Percentiles rank a stretch among this genome's conserved stretches.
Evolutionary conservation across 2,888 invertebrate species (phyloP).

Genomic region (Pachycephus smyrnensis): DNA sequence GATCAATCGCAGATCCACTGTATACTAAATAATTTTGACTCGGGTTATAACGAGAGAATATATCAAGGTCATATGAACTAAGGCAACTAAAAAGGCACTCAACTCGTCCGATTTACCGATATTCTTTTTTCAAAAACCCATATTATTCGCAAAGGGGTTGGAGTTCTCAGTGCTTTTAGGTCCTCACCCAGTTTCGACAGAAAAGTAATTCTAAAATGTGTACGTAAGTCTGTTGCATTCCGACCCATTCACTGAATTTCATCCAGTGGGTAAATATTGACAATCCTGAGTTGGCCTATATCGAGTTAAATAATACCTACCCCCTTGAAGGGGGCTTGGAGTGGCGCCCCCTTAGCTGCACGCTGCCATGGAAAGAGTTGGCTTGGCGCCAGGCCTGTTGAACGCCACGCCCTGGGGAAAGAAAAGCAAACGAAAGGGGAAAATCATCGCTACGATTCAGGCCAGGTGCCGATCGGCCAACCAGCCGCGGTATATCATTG

Average conservation of each 20-base stretch:
- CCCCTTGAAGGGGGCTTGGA: slow-evolving; percentile 11
- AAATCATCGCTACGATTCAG: slow-evolving; percentile 44
- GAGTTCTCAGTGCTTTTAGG: slow-evolving; percentile 21
- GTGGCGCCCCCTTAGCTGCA: slow-evolving; percentile 8
- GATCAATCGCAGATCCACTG: too few species aligned
- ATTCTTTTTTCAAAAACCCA: too few species aligned
- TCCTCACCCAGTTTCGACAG: slow-evolving; percentile 28
- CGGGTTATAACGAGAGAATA: too few species aligned
- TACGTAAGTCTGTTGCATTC: neutral
- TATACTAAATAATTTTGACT: too few species aligned
- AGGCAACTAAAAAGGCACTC: too few species aligned
- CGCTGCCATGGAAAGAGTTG: slow-evolving; percentile 34
- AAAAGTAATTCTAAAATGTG: slow-evolving; percentile 25
- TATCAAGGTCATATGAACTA: too few species aligned
- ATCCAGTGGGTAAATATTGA: slow-evolving; percentile 37
- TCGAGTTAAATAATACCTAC: slow-evolving; percentile 34
- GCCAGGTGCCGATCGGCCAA: slow-evolving; percentile 48
- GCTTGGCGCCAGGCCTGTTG: slow-evolving; percentile 61
- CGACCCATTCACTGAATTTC: slow-evolving; percentile 33
- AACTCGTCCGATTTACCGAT: too few species aligned
- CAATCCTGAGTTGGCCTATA: slow-evolving; percentile 35
- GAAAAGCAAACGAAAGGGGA: slow-evolving; percentile 40
- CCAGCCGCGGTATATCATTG: slow-evolving; percentile 13
- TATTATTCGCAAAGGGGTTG: too few species aligned
- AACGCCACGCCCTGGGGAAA: slow-evolving; percentile 55